phyloP scores from a whole-genome alignment of 1,140 invertebrate genomes.

The Pseudomyrmex flavicornis region DNA sequence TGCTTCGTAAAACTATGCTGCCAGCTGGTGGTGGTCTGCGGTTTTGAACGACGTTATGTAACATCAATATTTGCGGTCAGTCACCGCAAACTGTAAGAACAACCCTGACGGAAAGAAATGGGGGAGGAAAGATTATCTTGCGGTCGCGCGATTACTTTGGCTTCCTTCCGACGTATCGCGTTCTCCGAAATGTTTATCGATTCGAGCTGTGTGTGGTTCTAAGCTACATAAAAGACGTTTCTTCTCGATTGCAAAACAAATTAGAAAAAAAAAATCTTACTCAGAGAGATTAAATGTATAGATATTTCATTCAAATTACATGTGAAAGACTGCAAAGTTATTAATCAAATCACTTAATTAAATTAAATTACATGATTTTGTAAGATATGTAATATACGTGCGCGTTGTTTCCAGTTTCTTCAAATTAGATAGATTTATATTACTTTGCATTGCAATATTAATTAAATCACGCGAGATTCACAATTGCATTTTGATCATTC shows the following conservation, averaged over 20 bases:
- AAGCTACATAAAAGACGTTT: neutral
- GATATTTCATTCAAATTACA: neutral
- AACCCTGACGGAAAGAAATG: conserved; percentile 72
- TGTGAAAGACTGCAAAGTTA: neutral
- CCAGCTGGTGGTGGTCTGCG: neutral
- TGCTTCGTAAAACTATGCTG: neutral
- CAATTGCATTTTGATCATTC: neutral
- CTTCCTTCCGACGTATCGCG: conserved; percentile 82
- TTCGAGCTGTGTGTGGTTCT: neutral
- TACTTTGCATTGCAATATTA: neutral
- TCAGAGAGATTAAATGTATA: no score
- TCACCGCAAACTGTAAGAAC: neutral
- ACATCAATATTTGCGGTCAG: conserved; percentile 23
- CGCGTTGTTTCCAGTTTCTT: no score
- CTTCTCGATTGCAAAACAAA: neutral
- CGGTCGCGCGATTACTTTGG: conserved; percentile 83
- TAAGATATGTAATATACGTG: no score
- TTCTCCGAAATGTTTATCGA: conserved; percentile 73
- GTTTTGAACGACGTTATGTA: neutral
- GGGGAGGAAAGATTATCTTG: conserved; percentile 82
- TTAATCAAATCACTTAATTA: no score
- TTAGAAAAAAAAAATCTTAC: no score
- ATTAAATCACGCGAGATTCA: conserved; percentile 14
- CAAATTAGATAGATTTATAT: neutral
- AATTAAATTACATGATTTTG: no score